Base-by-base conservation (phyloP, 37 sponge, comb jelly and placozoan genomes). In the Crambe crambe region DNA sequence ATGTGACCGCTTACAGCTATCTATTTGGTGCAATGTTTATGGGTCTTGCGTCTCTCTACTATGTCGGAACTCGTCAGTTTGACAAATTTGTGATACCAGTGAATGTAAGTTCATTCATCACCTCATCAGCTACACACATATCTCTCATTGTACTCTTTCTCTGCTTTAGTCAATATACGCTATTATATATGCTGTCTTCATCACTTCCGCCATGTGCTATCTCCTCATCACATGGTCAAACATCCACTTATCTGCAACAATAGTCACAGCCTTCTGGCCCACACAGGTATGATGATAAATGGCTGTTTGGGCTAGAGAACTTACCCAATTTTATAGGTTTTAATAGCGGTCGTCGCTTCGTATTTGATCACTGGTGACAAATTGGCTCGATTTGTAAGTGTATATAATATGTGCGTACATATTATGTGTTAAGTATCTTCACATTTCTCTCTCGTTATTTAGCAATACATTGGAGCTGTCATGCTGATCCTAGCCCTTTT, bases 251-350 rank as follows among this genome's bases (percentile, higher is more conserved):
- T 69, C 85, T 37, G 42, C 92, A 37, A 84, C 83, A 5, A 41
- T 95, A 22, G 87, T 92, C 41, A 86, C 92, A 35, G 96, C 92
- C 20, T 95, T 92, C 75, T 92, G 87, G 87, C 96, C 96, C 42
- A 18, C 86, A 29, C 96, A 95, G 84, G 96, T 95, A 42, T 31
- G 61, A 21, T 25, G 4, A 23, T 60, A 4, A 22, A 25, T n/a
- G 4, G 4, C 3, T n/a, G 26, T 26, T 20, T 60, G 3, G 27
- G 54, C 15, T 15, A 51, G 54, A 15, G 54, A 18, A 18, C 54
- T 15, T 51, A 51, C 15, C 54, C 9, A 5, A n/a, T 65, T 60
- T 31, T 80, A 12, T 61, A 93, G 89, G 94, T 93, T 35, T 39
- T 78, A 26, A 69, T 78, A 12, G 58, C 80, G 64, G 72, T 73